phyloP scores from a whole-genome alignment of 2,888 invertebrate genomes.

The Diloba caeruleocephala region DNA sequence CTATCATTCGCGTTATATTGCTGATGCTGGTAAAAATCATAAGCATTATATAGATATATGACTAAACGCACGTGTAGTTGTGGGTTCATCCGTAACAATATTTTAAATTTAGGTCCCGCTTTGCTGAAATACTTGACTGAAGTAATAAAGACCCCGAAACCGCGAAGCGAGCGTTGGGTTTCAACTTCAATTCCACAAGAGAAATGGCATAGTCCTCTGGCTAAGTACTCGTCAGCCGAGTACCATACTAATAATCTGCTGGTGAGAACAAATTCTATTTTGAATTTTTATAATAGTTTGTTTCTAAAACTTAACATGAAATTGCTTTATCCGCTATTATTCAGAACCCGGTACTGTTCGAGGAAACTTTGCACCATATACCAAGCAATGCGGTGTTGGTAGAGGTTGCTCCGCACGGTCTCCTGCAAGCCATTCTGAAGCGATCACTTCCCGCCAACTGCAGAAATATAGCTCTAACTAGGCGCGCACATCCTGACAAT shows the following conservation, averaged over 20 bases:
- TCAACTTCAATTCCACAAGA: constrained; percentile 93
- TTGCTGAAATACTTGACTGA: constrained; percentile 89
- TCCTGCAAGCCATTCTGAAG: constrained; percentile 96
- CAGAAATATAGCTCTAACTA: constrained; percentile 92
- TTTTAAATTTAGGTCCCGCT: constrained; percentile 61
- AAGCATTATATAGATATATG: background rate
- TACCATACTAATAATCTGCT: constrained; percentile 49
- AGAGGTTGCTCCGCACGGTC: constrained; percentile 97
- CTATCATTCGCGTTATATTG: constrained; percentile 96
- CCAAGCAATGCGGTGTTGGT: constrained; percentile 94
- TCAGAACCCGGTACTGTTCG: constrained; percentile 92
- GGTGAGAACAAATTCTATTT: constrained; percentile 18
- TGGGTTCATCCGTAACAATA: background rate
- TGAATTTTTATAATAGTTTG: background rate
- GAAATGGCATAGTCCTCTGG: constrained; percentile 44
- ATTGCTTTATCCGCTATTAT: background rate
- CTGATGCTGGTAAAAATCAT: constrained; percentile 79
- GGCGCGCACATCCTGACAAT: constrained; percentile 91
- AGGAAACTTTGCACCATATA: constrained; percentile 93
- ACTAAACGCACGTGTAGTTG: no score
- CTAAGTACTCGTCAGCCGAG: constrained; percentile 42
- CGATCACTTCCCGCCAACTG: constrained; percentile 91
- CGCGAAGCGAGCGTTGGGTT: constrained; percentile 93
- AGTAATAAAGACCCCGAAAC: constrained; percentile 90
- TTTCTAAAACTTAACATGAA: background rate